Evolutionary conservation across 2,888 invertebrate genomes (phyloP).

Genomic region (Nomada lathburiana): DNA sequence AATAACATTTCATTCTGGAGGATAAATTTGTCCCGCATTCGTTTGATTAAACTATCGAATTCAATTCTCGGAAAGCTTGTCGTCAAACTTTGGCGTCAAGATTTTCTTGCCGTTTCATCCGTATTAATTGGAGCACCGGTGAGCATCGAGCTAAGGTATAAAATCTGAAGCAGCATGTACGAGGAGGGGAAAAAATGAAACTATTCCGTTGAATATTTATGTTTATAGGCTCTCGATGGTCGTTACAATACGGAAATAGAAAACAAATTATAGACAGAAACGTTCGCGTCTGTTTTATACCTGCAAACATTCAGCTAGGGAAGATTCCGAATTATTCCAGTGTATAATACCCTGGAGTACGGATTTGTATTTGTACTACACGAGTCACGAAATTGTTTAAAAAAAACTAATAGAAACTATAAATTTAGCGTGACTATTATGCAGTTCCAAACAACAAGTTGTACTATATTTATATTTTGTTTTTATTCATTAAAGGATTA

Average conservation of each 20-base stretch:
- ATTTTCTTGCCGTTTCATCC: background rate
- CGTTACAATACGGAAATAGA: conserved; percentile 12
- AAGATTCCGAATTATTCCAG: conserved; percentile 11
- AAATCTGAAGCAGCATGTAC: too few species aligned
- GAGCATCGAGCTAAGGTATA: too few species aligned
- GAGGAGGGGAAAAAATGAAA: background rate
- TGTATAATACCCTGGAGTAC: too few species aligned
- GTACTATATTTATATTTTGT: background rate
- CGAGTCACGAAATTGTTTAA: too few species aligned
- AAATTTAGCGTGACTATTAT: background rate
- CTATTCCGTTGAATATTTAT: conserved; percentile 19
- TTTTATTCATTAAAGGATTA: background rate
- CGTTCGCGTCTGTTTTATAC: conserved; percentile 8
- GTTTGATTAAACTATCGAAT: background rate
- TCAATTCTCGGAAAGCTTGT: background rate
- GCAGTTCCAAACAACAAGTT: too few species aligned
- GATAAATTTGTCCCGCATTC: too few species aligned
- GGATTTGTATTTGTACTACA: too few species aligned
- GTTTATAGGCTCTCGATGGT: background rate
- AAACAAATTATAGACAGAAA: background rate
- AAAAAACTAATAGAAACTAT: background rate
- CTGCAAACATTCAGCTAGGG: background rate
- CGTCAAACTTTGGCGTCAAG: background rate
- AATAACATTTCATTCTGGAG: too few species aligned
- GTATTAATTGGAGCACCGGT: too few species aligned